Base-by-base conservation (phyloP, 2,797 vertebrate genomes). In the Adrianichthys oophorus region DNA sequence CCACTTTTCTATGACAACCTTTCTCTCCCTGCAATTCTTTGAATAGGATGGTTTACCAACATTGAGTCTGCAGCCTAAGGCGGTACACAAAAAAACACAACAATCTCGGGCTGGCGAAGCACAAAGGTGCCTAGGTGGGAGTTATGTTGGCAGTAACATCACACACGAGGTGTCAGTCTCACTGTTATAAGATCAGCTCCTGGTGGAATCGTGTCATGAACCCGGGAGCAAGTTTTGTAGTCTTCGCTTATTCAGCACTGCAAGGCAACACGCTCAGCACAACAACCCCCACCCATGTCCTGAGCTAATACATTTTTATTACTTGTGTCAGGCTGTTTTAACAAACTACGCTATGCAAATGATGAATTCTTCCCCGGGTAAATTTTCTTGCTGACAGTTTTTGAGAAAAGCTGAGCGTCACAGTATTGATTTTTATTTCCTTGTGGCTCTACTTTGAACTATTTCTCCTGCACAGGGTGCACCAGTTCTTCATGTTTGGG, bases 261-360 rank as follows among this genome's bases (percentile, higher is more conserved):
- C 40, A 1, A 82, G 72, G 68, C 63, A 81, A 83, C 84, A 69
- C 74, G 85, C 84, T 88, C 89, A 89, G 89, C 88, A 88, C 76
- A 82, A 82, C 74, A 69, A 48, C 52, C 44, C 69, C 65, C 65
- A 55, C 74, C 50, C 74, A 67, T 70, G 78, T 81, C 82, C 78
- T 74, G 76, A 79, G 86, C 78, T 87, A 86, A 92, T 87, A 82
- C 79, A 86, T 87, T 90, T 91, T 89, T 90, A 88, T 91, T 87
- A 86, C 76, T 84, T 82, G 78, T 90, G 90, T 85, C 89, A 84
- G 80, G 85, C 66, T 53, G 49, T 86, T 90, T 85, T 76, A 85
- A 83, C 65, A 79, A 81, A 80, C 74, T 77, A 63, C 62, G 68
- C 62, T 85, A 91, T 91, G 87, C 88, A 91, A 89, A 91, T 87